These are phyloP conservation scores for Luperina nickerlii DNA, from an alignment of 2,888 invertebrate genomes.

Conservation along the genomic window DNA sequence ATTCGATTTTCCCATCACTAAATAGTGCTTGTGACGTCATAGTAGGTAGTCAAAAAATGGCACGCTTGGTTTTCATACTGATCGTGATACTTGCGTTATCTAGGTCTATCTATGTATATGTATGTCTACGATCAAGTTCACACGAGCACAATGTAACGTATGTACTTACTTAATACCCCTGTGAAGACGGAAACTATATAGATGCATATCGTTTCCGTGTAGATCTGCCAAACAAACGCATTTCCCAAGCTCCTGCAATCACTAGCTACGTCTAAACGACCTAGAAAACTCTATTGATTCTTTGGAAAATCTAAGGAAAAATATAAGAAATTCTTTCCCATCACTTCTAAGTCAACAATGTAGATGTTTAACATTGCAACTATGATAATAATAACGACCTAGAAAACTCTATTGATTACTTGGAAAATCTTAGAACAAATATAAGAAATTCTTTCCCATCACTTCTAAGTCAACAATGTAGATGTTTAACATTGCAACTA, in stretches of 20 bases:
- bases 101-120: no score
- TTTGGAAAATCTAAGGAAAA: not conserved
- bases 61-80: no score
- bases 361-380: no score
- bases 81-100: no score
- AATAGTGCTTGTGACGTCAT: no score
- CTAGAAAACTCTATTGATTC: not conserved
- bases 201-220: not conserved
- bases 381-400: no score
- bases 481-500: no score
- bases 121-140: conserved; percentile 23
- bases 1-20: no score
- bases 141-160: conserved; percentile 28
- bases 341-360: not conserved
- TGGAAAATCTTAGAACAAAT: not conserved
- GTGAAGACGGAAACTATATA: not conserved
- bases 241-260: conserved; percentile 4
- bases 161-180: not conserved
- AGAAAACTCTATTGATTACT: not conserved
- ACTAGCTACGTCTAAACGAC: not conserved
- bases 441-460: not conserved
- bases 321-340: not conserved
- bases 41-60: no score
- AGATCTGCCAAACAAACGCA: not conserved
- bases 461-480: not conserved